These are phyloP conservation scores for Melolontha melolontha DNA, from an alignment of 2,888 invertebrate species.

Conservation along the genomic window DNA sequence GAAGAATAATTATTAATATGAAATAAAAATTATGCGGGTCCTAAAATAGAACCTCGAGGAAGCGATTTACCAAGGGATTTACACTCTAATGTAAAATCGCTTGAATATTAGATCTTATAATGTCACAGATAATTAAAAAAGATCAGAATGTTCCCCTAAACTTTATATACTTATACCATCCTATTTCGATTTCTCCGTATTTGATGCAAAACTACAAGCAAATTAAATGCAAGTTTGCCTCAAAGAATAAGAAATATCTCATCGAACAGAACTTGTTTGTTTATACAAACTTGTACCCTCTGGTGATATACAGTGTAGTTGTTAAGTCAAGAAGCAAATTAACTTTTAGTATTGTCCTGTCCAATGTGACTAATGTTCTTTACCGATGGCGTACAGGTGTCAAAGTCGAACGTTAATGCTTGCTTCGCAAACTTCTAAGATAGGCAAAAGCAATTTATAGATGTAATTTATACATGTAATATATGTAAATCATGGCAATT, in stretches of 20 bases:
- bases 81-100: too few species aligned
- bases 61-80: too few species aligned
- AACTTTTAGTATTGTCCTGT: constrained; percentile 63
- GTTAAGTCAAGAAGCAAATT: constrained; percentile 63
- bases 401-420: constrained; percentile 54
- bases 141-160: too few species aligned
- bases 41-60: too few species aligned
- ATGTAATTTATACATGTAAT: constrained; percentile 13
- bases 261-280: constrained; percentile 35
- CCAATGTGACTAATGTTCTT: constrained; percentile 60
- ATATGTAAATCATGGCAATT: not conserved
- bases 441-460: constrained; percentile 19
- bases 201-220: constrained; percentile 2
- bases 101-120: too few species aligned
- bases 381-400: constrained; percentile 55
- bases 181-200: not conserved
- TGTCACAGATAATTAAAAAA: too few species aligned
- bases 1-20: too few species aligned
- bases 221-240: constrained; percentile 12
- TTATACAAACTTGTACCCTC: constrained; percentile 34
- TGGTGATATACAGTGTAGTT: constrained; percentile 45
- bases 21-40: too few species aligned
- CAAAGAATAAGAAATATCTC: constrained; percentile 31
- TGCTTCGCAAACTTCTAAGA: constrained; percentile 27
- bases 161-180: not conserved